Percentiles rank a stretch among this genome's conserved stretches.
Evolutionary conservation across 1,140 invertebrate species (phyloP).

Genomic region (Pseudachorutes palmiensis): DNA sequence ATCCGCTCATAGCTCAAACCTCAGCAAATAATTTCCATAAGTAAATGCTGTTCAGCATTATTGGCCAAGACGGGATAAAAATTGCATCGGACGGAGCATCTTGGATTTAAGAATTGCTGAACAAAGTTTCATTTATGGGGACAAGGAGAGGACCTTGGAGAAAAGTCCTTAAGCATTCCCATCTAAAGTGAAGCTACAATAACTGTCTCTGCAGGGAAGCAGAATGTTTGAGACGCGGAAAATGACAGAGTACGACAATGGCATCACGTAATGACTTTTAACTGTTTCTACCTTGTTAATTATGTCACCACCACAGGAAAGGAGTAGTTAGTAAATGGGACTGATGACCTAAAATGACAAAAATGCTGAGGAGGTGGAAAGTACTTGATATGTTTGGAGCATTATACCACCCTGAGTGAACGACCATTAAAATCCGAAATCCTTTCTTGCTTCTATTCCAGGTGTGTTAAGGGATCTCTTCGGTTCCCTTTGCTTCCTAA

Average conservation of each 20-base stretch:
- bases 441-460: not conserved
- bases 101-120: not conserved
- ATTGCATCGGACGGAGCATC: not conserved
- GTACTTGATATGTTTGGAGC: not conserved
- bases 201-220: not conserved
- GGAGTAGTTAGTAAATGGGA: not conserved
- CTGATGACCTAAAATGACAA: conserved; percentile 3
- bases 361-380: not conserved
- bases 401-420: not conserved
- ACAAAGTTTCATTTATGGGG: no score
- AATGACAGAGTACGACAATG: not conserved
- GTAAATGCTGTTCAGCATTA: no score
- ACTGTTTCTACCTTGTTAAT: conserved; percentile 3
- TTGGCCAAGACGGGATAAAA: not conserved
- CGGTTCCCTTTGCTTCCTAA: not conserved
- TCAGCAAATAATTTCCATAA: no score
- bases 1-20: no score
- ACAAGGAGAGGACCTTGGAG: no score
- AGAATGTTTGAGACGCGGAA: not conserved
- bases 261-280: not conserved
- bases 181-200: not conserved
- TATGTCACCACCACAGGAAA: not conserved
- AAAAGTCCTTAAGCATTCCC: not conserved
- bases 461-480: no score
- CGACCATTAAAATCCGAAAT: not conserved